Conservation (phyloP, 2,113 vertebrate species). For the Brachyistius frenatus region DNA sequence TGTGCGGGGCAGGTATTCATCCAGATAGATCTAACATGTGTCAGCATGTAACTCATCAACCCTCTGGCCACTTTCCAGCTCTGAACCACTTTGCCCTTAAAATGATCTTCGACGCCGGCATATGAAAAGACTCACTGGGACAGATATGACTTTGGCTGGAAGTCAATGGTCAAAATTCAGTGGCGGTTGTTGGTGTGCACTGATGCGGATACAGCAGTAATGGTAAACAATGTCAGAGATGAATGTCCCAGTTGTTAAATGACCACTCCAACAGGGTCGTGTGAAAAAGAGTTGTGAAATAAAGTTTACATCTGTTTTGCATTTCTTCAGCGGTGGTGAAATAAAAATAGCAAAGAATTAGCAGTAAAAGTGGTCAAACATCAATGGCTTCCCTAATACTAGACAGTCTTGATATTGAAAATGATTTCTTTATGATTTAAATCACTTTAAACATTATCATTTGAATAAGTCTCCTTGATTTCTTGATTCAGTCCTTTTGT, state of each 20-base stretch:
- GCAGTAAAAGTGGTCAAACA: constrained; percentile 7
- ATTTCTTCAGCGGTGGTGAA: constrained; percentile 6
- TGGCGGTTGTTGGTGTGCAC: neutral
- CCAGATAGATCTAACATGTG: constrained; percentile 57
- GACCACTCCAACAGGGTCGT: constrained; percentile 27
- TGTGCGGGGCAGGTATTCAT: constrained; percentile 51
- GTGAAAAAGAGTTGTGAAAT: neutral
- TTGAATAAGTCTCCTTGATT: constrained; percentile 58
- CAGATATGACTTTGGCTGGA: constrained; percentile 26
- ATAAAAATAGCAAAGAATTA: constrained; percentile 4
- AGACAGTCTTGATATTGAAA: neutral
- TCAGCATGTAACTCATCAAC: constrained; percentile 60
- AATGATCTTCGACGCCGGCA: constrained; percentile 22
- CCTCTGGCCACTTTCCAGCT: constrained; percentile 54
- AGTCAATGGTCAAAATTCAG: constrained; percentile 25
- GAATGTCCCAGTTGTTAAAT: constrained; percentile 36
- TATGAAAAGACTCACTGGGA: constrained; percentile 27
- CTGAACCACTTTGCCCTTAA: constrained; percentile 47
- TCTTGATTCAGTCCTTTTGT: constrained; percentile 31
- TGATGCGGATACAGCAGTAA: constrained; percentile 33
- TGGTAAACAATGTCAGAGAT: constrained; percentile 8
- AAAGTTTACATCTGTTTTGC: neutral
- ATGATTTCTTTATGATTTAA: constrained; percentile 9
- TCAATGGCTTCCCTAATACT: constrained; percentile 19
- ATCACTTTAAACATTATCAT: constrained; percentile 57